Conservation (phyloP, 2,888 invertebrate genomes). For the Argyresthia albistria region DNA sequence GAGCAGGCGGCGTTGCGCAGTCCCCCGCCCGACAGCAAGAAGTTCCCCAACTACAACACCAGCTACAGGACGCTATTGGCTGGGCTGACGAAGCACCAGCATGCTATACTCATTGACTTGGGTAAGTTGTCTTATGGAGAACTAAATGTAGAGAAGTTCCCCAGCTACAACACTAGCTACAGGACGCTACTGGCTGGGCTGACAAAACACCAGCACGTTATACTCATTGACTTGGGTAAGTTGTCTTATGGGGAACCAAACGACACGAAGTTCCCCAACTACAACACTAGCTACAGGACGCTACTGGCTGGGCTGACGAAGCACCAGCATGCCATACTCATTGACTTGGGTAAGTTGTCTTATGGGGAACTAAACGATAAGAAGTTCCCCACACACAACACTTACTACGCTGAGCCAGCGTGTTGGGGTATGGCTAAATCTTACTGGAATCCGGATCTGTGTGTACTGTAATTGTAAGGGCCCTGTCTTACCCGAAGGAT, state of each 20-base stretch:
- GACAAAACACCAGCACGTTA: too few relatives aligned
- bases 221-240: conserved; percentile 71
- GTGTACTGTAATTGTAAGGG: too few relatives aligned
- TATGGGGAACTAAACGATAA: not conserved
- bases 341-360: conserved; percentile 71
- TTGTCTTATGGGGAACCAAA: not conserved
- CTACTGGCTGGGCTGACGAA: too few relatives aligned
- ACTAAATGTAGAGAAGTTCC: not conserved
- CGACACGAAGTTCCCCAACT: not conserved
- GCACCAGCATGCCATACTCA: too few relatives aligned
- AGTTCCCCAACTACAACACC: conserved; percentile 82
- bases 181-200: too few relatives aligned
- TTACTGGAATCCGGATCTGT: too few relatives aligned
- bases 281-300: too few relatives aligned
- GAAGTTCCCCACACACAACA: not conserved
- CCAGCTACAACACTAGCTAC: too few relatives aligned
- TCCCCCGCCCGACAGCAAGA: conserved; percentile 78
- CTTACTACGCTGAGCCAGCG: too few relatives aligned
- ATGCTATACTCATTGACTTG: conserved; percentile 95
- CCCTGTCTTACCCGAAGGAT: too few relatives aligned
- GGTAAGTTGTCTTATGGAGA: conserved; percentile 58
- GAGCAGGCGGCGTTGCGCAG: conserved; percentile 83
- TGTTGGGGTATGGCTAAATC: too few relatives aligned
- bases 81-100: conserved; percentile 94
- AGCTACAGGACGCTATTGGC: conserved; percentile 86